Conservation (phyloP, 2,888 invertebrate genomes). For the Gortyna flavago region DNA sequence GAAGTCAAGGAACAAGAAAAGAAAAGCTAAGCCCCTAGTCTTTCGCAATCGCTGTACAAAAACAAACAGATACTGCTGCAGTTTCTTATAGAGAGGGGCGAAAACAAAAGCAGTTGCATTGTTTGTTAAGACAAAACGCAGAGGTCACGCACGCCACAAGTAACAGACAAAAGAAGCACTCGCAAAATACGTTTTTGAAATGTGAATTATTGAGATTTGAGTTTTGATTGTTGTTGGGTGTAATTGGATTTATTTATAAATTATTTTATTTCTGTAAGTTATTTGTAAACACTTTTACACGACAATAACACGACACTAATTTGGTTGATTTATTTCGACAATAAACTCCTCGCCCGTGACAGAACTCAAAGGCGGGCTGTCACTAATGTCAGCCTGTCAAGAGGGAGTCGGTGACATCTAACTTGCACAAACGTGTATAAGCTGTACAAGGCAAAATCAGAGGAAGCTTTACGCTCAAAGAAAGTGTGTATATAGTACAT, state of each 20-base stretch:
- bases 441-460: neutral
- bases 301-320: neutral
- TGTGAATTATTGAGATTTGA: neutral
- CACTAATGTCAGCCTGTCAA: conserved; percentile 1
- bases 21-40: conserved; percentile 28
- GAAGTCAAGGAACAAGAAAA: conserved; percentile 22
- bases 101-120: conserved; percentile 66
- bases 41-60: conserved; percentile 53
- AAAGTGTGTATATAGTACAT: neutral
- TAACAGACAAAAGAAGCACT: conserved; percentile 54
- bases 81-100: conserved; percentile 45
- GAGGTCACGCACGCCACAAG: conserved; percentile 55
- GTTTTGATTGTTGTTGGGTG: neutral
- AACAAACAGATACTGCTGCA: conserved; percentile 51
- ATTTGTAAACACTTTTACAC: neutral
- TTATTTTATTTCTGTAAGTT: neutral
- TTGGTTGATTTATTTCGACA: neutral
- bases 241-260: neutral
- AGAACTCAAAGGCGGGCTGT: neutral
- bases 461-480: neutral
- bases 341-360: neutral
- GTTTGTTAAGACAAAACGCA: conserved; percentile 64
- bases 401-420: neutral
- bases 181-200: conserved; percentile 17
- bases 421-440: neutral